phyloP scores from a whole-genome alignment of 2,797 vertebrate genomes.

The Pygocentrus nattereri region DNA sequence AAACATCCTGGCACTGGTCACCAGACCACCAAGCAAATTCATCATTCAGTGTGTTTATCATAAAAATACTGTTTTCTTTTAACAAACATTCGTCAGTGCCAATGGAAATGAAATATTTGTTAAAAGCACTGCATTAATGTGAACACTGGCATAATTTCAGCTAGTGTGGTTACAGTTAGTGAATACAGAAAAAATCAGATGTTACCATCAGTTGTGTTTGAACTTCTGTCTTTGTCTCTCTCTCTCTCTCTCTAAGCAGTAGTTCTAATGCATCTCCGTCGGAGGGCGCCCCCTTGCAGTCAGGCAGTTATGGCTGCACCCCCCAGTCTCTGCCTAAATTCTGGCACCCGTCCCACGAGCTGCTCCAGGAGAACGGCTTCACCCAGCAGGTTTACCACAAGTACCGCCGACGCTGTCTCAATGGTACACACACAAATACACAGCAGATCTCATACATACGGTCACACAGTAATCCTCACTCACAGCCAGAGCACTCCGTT shows the following conservation, averaged over 20 bases:
- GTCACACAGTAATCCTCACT: not conserved
- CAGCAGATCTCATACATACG: not conserved
- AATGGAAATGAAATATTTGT: too few species aligned
- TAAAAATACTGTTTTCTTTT: too few species aligned
- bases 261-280: slow-evolving; percentile 89
- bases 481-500: not conserved
- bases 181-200: too few species aligned
- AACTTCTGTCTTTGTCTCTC: not conserved
- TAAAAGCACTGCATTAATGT: too few species aligned
- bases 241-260: slow-evolving; percentile 69
- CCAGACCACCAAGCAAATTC: too few species aligned
- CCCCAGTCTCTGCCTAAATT: slow-evolving; percentile 92
- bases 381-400: slow-evolving; percentile 96
- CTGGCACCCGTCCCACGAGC: slow-evolving; percentile 93
- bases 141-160: too few species aligned
- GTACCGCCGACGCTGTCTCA: slow-evolving; percentile 88
- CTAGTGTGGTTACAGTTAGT: too few species aligned
- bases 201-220: too few species aligned
- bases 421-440: slow-evolving; percentile 73
- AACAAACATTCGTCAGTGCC: too few species aligned
- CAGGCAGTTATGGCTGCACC: slow-evolving; percentile 83
- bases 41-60: too few species aligned
- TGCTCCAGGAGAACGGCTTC: slow-evolving; percentile 93
- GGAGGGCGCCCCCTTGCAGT: slow-evolving; percentile 79
- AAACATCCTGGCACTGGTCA: too few species aligned